phyloP scores from a whole-genome alignment of 2,113 vertebrate species.

The Sciurus niger region DNA sequence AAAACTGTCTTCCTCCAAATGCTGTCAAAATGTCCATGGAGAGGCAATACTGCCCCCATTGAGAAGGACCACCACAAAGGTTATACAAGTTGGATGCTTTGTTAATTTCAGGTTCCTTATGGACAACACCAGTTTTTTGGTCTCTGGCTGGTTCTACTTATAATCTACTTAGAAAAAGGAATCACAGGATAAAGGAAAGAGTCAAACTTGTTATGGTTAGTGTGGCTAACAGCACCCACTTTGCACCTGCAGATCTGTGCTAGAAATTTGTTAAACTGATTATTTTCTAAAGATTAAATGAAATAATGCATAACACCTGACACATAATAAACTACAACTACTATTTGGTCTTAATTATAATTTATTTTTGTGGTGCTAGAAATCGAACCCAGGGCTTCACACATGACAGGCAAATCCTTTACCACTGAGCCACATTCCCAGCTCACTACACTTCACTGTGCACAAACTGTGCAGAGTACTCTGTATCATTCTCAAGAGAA shows the following conservation, averaged over 20 bases:
- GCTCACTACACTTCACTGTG: not conserved
- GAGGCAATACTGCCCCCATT: not conserved
- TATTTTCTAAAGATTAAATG: slow-evolving; percentile 56
- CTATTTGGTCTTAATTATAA: not conserved
- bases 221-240: not conserved
- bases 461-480: not conserved
- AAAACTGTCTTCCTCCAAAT: not conserved
- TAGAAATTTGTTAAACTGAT: not conserved
- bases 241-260: not conserved
- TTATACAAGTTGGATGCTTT: not conserved
- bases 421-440: no score
- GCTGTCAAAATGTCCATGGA: not conserved
- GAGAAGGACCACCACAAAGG: not conserved
- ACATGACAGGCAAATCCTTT: no score
- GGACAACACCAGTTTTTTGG: not conserved
- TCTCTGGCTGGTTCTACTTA: not conserved
- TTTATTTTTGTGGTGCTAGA: no score
- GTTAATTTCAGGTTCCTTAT: slow-evolving; percentile 14
- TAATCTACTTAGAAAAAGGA: not conserved
- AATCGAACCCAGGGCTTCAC: no score
- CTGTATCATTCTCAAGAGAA: slow-evolving; percentile 45
- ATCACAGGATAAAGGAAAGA: not conserved
- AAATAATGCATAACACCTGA: not conserved
- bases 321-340: not conserved
- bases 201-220: not conserved